Evolutionary conservation across 2,888 invertebrate species (phyloP).

Genomic region (Sarcophaga variegata): DNA sequence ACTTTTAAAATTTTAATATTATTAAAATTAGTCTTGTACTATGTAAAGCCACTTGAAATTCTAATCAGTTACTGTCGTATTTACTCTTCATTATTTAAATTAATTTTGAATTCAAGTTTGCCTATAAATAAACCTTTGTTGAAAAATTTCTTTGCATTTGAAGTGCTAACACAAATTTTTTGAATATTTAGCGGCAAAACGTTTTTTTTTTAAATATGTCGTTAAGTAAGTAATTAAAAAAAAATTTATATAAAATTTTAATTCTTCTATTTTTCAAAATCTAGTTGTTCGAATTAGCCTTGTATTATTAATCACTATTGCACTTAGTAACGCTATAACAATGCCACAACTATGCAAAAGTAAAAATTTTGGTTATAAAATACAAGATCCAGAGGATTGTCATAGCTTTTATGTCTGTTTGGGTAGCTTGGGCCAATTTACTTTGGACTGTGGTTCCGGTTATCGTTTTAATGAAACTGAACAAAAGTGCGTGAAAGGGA

Average conservation of each 20-base stretch:
- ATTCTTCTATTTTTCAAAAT: background rate
- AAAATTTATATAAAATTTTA: background rate
- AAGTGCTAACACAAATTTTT: constrained; percentile 11
- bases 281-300: constrained; percentile 21
- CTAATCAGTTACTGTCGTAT: background rate
- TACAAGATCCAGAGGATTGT: constrained; percentile 67
- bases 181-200: constrained; percentile 6
- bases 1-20: background rate
- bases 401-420: constrained; percentile 69
- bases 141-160: background rate
- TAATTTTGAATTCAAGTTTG: background rate
- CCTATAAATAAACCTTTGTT: constrained; percentile 49
- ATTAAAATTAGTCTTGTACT: constrained; percentile 30
- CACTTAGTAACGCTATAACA: constrained; percentile 21
- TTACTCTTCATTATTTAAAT: constrained; percentile 19
- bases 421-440: constrained; percentile 57
- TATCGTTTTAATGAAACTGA: constrained; percentile 60
- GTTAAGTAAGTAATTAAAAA: constrained; percentile 38
- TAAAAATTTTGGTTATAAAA: constrained; percentile 62
- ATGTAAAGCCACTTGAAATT: constrained; percentile 40
- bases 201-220: constrained; percentile 23
- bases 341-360: constrained; percentile 41
- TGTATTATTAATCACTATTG: background rate
- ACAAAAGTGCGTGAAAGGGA: constrained; percentile 63
- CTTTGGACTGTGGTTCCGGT: constrained; percentile 55